A percentile compares a stretch with the other conserved stretches of the same genome.
Evolutionary conservation across 2,888 invertebrate species (phyloP).

Genomic region (Idaea straminata): DNA sequence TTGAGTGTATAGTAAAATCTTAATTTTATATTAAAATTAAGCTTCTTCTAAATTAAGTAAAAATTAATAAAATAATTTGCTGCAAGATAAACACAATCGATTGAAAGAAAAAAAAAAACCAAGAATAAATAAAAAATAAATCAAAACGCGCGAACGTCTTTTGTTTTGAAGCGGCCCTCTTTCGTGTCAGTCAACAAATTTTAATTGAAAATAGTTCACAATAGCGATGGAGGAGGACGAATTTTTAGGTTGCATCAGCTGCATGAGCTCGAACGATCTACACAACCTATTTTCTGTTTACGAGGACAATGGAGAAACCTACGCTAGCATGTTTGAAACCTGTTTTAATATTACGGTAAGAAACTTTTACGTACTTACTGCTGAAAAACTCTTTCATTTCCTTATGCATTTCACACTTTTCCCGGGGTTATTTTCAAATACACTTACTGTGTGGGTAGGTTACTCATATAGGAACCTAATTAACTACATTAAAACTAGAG

Average conservation of each 20-base stretch:
- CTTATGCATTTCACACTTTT: too few species aligned
- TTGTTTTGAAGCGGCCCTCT: slow-evolving; percentile 37
- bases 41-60: neutral
- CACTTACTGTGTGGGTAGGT: too few species aligned
- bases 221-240: slow-evolving; percentile 62
- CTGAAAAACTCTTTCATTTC: neutral
- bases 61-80: neutral
- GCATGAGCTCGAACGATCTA: slow-evolving; percentile 71
- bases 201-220: slow-evolving; percentile 27
- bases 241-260: slow-evolving; percentile 75
- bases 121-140: slow-evolving; percentile 6
- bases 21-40: neutral
- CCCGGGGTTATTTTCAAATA: too few species aligned
- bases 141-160: slow-evolving; percentile 34
- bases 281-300: slow-evolving; percentile 74
- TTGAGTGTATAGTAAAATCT: too few species aligned
- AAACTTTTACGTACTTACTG: neutral
- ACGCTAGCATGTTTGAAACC: slow-evolving; percentile 70
- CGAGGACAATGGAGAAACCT: slow-evolving; percentile 65
- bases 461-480: too few species aligned
- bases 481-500: too few species aligned
- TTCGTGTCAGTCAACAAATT: slow-evolving; percentile 31
- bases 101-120: neutral
- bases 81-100: neutral
- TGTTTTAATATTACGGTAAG: slow-evolving; percentile 68